Evolutionary conservation across 1,140 invertebrate species (phyloP), one percentile per base, ranked within the genome.

Genomic region (Meloidogyne floridensis): DNA sequence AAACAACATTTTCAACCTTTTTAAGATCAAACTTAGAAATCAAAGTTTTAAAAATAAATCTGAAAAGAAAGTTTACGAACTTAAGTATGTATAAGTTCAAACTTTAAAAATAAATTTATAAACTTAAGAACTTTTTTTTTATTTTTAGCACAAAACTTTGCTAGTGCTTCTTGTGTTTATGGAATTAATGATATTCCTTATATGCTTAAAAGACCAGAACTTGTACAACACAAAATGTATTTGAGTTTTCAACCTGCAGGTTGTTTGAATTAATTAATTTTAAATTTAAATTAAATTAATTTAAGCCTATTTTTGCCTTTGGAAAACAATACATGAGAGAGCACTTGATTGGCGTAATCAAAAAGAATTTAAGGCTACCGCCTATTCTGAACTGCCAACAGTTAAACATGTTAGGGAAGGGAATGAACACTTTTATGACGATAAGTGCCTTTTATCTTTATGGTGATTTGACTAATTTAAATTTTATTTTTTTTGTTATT

Each of bases 151-250:
- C 84, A 86, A 43, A 87, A 87, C 80, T 78, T 76, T 13, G 80
- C 75, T 18, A 43, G 56, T 74, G 70, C 18, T 13, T 88, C 87
- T 15, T 88, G 87, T 78, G 88, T 89, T 56, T 88, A 81, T 72
- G 87, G 87, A 11, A 76, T 89, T 7, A 78, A 75, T n/a, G 88
- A 89, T 74, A 51, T 88, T 15, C 80, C 83, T 4, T 47, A 47
- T 47, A 59, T 88, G 7, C 53, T 88, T 51, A 82, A 71, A 47
- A 72, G 87, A 18, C 82, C 84, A 8, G 87, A 88, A 80, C 79
- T 88, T 9, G 72, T 89, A 4, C 88, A 84, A 9, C 87, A 88
- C 77, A 89, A 88, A 74, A 75, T 88, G 47, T 87, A 88, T 79
- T 80, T 88, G 0, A 76, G 82, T 9, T 72, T 78, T 43, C 81